Percentiles rank a stretch among this genome's conserved stretches.
Evolutionary conservation across 2,113 vertebrate species (phyloP).

Genomic region (Peromyscus polionotus): DNA sequence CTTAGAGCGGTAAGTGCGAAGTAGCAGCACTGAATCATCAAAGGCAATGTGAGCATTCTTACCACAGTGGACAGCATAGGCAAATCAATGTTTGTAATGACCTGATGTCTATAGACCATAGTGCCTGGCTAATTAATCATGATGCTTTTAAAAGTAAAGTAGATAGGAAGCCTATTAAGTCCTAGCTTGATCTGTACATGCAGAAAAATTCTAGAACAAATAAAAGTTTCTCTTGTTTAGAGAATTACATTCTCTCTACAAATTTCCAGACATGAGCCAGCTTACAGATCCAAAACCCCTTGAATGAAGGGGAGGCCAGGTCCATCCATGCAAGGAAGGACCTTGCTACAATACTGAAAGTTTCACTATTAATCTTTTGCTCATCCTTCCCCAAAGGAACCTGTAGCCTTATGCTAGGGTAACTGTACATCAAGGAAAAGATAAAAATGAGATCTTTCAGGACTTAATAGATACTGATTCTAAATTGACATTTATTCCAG

Average conservation of each 20-base stretch:
- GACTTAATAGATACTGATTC: not conserved
- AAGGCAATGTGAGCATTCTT: not conserved
- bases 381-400: not conserved
- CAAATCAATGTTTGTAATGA: too few species aligned
- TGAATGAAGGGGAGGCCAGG: not conserved
- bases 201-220: not conserved
- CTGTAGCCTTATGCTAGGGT: not conserved
- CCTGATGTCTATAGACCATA: not conserved
- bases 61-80: not conserved
- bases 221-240: not conserved
- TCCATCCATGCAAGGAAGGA: not conserved
- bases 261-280: not conserved
- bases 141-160: not conserved
- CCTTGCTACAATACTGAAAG: not conserved
- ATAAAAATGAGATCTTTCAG: not conserved
- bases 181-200: not conserved
- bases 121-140: not conserved
- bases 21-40: not conserved
- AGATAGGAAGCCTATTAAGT: not conserved
- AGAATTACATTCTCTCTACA: not conserved
- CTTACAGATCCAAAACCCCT: not conserved
- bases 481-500: not conserved
- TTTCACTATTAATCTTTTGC: not conserved
- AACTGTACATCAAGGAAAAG: not conserved
- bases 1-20: too few species aligned